Evolutionary conservation across 2,113 vertebrate species (phyloP), one percentile per base, ranked within the genome.

Genomic region (Heterocephalus glaber): DNA sequence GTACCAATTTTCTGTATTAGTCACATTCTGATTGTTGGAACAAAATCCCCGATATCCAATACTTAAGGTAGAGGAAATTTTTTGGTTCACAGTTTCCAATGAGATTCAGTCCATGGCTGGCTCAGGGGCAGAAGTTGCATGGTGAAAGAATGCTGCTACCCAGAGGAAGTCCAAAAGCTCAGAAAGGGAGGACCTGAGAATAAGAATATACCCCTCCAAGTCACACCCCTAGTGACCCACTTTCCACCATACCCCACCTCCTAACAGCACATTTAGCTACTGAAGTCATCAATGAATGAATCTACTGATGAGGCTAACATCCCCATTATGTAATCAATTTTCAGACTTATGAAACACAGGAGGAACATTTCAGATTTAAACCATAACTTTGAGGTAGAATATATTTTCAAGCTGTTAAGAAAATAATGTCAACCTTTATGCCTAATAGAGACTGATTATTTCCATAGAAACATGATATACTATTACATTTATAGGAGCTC

Each of bases 401-500:
- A 80, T 11, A 94, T 94, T 94, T 92, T 83, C 4, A 89, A 83
- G 12, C 19, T 88, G 24, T 94, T 91, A 94, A 90, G n/a, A n/a
- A 85, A 94, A 92, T 96, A 77, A 96, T 94, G 70, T 56, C n/a
- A 92, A 85, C 19, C 20, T 60, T 95, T 92, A 72, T 58, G 65
- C 41, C 96, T 85, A 94, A 89, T 10, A 76, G 66, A 56, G 33
- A 91, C 41, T 77, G 82, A 96, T 96, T 90, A 82, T 66, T 89
- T n/a, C 24, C 28, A 72, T 28, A 56, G 58, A 63, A 58, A 72
- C 77, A 79, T 96, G 63, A 74, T 94, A 60, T 63, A 86, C 10
- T 8, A 72, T 96, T 91, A 63, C 24, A 63, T 89, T 95, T 92
- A 35, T 3, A 33, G 94, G 76, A 86, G 79, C 12, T 83, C 35